Conservation (phyloP, 2,888 invertebrate genomes). For the Drosophila paucipuncta region DNA sequence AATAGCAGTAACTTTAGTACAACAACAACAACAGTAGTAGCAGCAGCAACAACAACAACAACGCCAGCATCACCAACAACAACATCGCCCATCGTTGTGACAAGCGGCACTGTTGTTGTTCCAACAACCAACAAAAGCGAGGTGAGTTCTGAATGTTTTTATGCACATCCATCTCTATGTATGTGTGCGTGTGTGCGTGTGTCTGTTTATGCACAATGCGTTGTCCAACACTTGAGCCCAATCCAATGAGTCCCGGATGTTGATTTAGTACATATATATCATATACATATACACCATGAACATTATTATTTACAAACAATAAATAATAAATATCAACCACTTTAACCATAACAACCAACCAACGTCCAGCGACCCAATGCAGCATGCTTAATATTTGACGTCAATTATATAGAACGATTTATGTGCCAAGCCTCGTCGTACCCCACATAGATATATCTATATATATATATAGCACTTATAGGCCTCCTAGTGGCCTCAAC, state of each 20-base stretch:
- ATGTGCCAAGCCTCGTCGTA: constrained; percentile 32
- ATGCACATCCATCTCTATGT: constrained; percentile 4
- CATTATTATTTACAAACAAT: constrained; percentile 3
- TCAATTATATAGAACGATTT: constrained; percentile 36
- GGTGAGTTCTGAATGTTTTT: constrained; percentile 65
- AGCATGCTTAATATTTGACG: constrained; percentile 50
- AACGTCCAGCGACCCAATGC: constrained; percentile 14
- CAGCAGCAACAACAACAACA: constrained; percentile 47
- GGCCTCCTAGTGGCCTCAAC: constrained; percentile 40
- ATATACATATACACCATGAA: neutral
- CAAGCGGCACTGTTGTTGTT: constrained; percentile 64
- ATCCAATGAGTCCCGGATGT: constrained; percentile 3
- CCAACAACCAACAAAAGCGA: constrained; percentile 68
- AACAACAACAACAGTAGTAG: constrained; percentile 63
- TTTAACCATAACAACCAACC: neutral
- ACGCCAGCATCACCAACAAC: constrained; percentile 48
- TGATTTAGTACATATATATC: constrained; percentile 2
- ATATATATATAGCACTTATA: constrained; percentile 12
- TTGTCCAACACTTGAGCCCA: constrained; percentile 14
- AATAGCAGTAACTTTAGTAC: constrained; percentile 84
- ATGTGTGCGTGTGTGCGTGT: constrained; percentile 10
- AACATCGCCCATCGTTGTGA: constrained; percentile 79
- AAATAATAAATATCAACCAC: constrained; percentile 3
- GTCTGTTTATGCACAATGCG: constrained; percentile 10
- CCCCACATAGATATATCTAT: neutral